A percentile compares a stretch with the other conserved stretches of the same genome.
Evolutionary conservation across 2,113 vertebrate species (phyloP).

Genomic region (Columba livia): DNA sequence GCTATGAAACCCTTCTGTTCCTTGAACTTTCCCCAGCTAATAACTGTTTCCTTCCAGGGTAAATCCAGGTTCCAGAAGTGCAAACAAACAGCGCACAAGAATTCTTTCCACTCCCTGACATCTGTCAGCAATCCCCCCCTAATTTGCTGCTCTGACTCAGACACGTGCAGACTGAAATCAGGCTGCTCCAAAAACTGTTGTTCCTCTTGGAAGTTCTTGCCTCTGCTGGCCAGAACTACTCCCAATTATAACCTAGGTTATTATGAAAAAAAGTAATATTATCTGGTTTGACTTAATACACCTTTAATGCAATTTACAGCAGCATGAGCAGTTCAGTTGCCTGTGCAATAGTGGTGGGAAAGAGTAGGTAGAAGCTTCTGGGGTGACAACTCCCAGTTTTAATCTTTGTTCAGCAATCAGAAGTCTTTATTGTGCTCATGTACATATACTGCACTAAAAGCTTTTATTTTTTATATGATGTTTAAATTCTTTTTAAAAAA

Average conservation of each 20-base stretch:
- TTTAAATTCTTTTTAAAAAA: background rate
- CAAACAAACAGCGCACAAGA: slow-evolving; percentile 14
- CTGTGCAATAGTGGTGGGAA: background rate
- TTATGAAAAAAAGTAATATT: background rate
- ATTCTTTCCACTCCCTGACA: background rate
- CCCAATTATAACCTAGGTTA: background rate
- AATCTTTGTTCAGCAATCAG: background rate
- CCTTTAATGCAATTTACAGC: background rate
- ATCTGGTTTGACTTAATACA: background rate
- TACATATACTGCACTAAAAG: background rate
- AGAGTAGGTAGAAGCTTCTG: background rate
- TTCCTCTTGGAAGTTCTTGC: background rate
- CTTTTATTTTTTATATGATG: background rate
- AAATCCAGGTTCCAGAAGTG: slow-evolving; percentile 19
- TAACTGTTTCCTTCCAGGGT: slow-evolving; percentile 19
- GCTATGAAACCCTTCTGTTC: slow-evolving; percentile 4
- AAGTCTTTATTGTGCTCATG: background rate
- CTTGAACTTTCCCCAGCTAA: background rate
- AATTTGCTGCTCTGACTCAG: background rate
- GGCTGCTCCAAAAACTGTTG: background rate
- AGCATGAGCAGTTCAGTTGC: background rate
- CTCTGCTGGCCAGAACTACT: background rate
- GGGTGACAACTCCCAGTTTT: background rate
- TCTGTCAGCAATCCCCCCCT: background rate
- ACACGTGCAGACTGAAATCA: background rate